phyloP scores from a whole-genome alignment of 2,797 vertebrate species.

The Anableps anableps region DNA sequence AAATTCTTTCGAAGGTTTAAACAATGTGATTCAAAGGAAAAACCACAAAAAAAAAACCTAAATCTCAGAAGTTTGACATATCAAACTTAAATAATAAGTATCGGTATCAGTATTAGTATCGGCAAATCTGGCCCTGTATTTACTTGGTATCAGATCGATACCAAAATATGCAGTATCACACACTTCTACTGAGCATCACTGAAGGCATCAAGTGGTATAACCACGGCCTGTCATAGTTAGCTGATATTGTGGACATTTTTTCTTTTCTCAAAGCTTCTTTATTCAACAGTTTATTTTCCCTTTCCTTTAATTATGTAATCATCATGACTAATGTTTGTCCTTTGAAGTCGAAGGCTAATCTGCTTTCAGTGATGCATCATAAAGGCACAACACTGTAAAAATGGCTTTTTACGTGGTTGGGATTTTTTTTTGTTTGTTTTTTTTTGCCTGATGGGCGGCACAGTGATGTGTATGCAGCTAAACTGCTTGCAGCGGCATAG shows the following conservation, averaged over 20 bases:
- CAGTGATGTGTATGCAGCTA: neutral
- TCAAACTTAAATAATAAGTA: no score
- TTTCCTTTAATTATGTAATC: neutral
- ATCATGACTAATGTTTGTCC: neutral
- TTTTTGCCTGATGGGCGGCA: neutral
- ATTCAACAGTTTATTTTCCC: neutral
- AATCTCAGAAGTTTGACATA: no score
- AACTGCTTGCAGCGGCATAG: neutral
- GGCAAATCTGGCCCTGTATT: no score
- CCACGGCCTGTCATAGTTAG: neutral
- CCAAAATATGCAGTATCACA: no score
- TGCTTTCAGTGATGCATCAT: neutral
- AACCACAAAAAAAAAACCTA: no score
- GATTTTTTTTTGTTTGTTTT: no score
- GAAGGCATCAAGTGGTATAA: neutral
- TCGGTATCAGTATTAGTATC: no score
- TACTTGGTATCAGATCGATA: no score
- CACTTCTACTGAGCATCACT: neutral
- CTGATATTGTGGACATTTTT: neutral
- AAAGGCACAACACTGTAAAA: neutral
- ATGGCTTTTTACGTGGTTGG: neutral
- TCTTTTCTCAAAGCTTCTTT: neutral
- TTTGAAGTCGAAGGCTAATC: neutral
- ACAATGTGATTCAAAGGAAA: no score
- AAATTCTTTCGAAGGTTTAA: no score